Conservation (phyloP, 2,797 vertebrate species). For the Threskiornis aethiopicus region DNA sequence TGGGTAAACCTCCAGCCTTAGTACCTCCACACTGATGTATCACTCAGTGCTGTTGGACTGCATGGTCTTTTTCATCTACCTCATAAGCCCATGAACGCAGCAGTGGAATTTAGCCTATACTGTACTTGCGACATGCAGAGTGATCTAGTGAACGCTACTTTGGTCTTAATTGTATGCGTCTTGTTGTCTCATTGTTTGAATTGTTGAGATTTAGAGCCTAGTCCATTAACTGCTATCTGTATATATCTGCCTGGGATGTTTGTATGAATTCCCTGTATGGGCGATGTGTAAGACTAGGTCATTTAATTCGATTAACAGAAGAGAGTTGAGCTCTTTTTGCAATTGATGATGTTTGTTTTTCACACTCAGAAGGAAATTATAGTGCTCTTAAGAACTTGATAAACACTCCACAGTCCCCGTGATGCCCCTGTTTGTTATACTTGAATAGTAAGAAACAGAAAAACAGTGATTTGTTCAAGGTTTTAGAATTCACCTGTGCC, state of each 20-base stretch:
- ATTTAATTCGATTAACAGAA: background rate
- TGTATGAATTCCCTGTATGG: background rate
- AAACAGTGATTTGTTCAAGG: background rate
- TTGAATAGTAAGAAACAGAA: background rate
- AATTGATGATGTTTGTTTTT: background rate
- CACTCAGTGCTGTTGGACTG: background rate
- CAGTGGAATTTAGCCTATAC: background rate
- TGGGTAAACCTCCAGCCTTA: background rate
- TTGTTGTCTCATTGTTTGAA: background rate
- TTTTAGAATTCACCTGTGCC: background rate
- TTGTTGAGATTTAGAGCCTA: background rate
- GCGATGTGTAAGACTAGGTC: background rate
- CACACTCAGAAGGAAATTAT: background rate
- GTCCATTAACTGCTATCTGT: background rate
- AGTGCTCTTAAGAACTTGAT: background rate
- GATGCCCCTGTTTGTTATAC: background rate
- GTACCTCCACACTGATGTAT: background rate
- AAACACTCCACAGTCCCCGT: background rate
- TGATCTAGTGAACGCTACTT: background rate
- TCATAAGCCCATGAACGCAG: background rate
- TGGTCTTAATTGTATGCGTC: accelerated
- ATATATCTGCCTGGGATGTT: background rate
- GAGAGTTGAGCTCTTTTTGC: background rate
- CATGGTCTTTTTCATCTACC: background rate
- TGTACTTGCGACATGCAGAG: background rate